Percentiles rank a stretch among this genome's conserved stretches.
These are phyloP conservation scores for Hybos culiciformis DNA, from an alignment of 2,888 invertebrate genomes.

Conservation along the genomic window DNA sequence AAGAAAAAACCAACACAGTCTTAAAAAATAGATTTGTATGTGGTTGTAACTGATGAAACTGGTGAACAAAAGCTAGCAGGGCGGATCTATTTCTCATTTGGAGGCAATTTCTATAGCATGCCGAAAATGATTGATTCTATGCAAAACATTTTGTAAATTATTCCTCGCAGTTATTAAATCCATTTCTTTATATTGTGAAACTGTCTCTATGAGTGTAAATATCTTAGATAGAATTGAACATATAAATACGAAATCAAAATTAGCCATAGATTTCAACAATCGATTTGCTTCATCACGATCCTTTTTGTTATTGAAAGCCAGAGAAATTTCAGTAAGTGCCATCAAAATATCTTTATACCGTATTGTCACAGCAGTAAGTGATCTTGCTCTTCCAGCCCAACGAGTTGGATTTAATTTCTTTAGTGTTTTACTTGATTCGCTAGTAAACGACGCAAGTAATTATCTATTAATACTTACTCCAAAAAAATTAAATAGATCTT, in stretches of 20 bases:
- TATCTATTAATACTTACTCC: not conserved
- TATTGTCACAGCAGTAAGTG: not conserved
- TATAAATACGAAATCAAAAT: conserved; percentile 3
- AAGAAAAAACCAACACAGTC: too few relatives aligned
- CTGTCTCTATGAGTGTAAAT: not conserved
- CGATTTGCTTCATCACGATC: conserved; percentile 1
- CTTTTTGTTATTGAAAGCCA: not conserved
- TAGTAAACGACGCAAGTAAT: not conserved
- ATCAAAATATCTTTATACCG: conserved; percentile 2
- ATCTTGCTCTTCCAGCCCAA: not conserved
- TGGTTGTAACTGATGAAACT: too few relatives aligned
- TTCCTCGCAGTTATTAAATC: not conserved
- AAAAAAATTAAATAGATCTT: conserved; percentile 4
- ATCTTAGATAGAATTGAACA: conserved; percentile 1
- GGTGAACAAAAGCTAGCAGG: too few relatives aligned
- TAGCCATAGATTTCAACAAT: not conserved
- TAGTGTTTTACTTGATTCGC: not conserved
- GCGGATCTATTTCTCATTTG: not conserved
- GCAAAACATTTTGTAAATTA: not conserved
- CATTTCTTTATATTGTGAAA: conserved; percentile 2
- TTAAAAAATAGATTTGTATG: too few relatives aligned
- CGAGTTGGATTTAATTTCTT: not conserved
- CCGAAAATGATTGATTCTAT: not conserved
- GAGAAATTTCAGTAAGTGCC: not conserved
- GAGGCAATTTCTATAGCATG: not conserved